Evolutionary conservation across 2,888 invertebrate species (phyloP), one percentile per base, ranked within the genome.

Genomic region (Pegoplata infirma): DNA sequence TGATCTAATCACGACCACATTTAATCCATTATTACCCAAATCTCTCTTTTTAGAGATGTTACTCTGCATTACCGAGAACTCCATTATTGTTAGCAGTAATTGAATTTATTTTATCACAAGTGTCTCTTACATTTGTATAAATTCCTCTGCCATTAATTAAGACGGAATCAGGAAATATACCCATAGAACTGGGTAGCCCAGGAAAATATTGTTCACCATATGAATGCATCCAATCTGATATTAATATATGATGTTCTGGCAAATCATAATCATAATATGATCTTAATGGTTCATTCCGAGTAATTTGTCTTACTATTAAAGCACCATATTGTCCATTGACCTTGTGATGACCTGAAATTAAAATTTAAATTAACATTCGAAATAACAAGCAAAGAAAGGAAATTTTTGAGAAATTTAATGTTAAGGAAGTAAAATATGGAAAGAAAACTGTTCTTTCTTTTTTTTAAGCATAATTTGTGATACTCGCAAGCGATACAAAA

Each of bases 251-350:
- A 89, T 96, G 95, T 56, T 93, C 92, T 1, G 89, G 87, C 28
- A 91, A 90, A 86, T 97, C 97, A 82, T 91, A 91, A 84, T 97
- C 96, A 88, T 95, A 97, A 1, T 93, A 87, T 4, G 90, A 86
- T 0, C 89, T 88, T 81, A 94, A 93, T 0, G 91, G 91, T 74
- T 94, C 92, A 6, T 90, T 88, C 0, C 91, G 91, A 64, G 91
- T 91, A 0, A 94, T 92, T 59, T 92, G 91, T 25, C 94, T 91
- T 5, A 96, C 92, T 66, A 96, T 92, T 67, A 96, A 90, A 0
- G 94, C 91, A 0, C 96, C 96, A 73, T 94, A 95, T 0, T 93
- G 92, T 0, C 96, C 96, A 82, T 96, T 96, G 1, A 94, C 94
- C 61, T 96, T 91, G 89, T 96, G 96, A 53, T 90, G 87, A 36